Evolutionary conservation across 2,888 invertebrate species (phyloP), one percentile per base, ranked within the genome.

Genomic region (Mactromeris polynyma): DNA sequence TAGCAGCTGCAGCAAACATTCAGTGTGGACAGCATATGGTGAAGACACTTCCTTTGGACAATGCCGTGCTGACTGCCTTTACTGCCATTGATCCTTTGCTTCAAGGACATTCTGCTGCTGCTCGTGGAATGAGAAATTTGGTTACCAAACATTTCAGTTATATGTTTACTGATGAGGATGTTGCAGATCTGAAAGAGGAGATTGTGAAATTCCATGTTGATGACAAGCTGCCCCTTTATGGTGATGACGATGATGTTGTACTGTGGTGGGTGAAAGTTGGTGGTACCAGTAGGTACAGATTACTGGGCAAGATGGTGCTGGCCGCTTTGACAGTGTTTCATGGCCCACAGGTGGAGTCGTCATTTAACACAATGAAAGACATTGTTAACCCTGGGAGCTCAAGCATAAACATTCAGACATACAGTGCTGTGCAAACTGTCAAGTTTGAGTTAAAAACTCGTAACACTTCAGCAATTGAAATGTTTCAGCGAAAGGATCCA

Each of bases 291-390:
- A 85, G 31, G 40, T 90, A 88, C 33, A 81, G 90, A 6, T 26
- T 26, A 36, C 83, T 89, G 21, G n/a, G 81, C 4, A 91, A 89
- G 42, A 54, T 91, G 54, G 90, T 79, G 31, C 64, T 82, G 17
- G 81, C 90, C 58, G 9, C 85, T 19, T 82, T 91, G 3, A 84
- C 69, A 40, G 79, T 84, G 40, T 93, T 94, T 77, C 91, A 93
- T 92, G 93, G 93, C 31, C 92, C 91, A 4, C 88, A 87, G 54
- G 93, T 94, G 11, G 94, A 94, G 83, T 80, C 83, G 2, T 82
- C 85, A 21, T 94, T 94, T 81, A 93, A 85, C 81, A 40, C 83
- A 17, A 93, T 93, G 93, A 84, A 83, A 46, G 93, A 94, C 79
- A 54, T 88, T 21, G 36, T 92, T n/a, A 82, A 90, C 64, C 19